Base-by-base conservation (phyloP, 1,140 invertebrate species). In the Hycleus phaleratus region DNA sequence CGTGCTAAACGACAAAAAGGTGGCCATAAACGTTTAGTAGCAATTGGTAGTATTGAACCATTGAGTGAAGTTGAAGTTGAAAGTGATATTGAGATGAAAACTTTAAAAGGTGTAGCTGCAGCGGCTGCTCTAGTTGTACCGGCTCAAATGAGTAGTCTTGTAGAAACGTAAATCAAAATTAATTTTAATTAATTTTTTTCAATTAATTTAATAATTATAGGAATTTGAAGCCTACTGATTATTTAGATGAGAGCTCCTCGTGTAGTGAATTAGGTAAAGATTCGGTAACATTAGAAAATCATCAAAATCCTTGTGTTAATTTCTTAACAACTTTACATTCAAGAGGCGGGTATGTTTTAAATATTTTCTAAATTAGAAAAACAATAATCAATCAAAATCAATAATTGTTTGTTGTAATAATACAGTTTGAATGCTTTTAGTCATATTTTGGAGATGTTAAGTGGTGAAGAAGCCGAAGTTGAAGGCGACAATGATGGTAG, bases 401-500 rank as follows among this genome's bases (percentile, higher is more conserved):
- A 32, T 32, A 3, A 32, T 32, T 32, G 32, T 32, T 4, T 32
- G 32, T 32, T 32, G 32, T 32, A 32, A 32, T 32, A 32, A 32
- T 46, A 56, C 38, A 44, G 32, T 60, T 60, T 61, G 45, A 53
- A 53, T 53, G 42, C 46, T 59, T 59, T 52, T 42, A 70, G 74
- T n/a, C 78, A 78, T 60, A 75, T 79, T 42, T 74, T 77, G 46
- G 86, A 87, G 60, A 80, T 88, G 61, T 67, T 86, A 4, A 85
- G 83, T 45, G 82, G 80, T 0, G 86, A 86, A 55, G 87, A 90
- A 68, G 81, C 82, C 56, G 82, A 85, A 64, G 65, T 69, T 5
- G 71, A 73, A 63, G 68, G 65, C 49, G 68, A 73, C 46, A 70
- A 62, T n/a, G 73, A 74, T 60, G 88, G 87, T 1, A 88, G 85